Evolutionary conservation across 1,140 invertebrate genomes (phyloP).

Genomic region (Leptopilina clavipes): DNA sequence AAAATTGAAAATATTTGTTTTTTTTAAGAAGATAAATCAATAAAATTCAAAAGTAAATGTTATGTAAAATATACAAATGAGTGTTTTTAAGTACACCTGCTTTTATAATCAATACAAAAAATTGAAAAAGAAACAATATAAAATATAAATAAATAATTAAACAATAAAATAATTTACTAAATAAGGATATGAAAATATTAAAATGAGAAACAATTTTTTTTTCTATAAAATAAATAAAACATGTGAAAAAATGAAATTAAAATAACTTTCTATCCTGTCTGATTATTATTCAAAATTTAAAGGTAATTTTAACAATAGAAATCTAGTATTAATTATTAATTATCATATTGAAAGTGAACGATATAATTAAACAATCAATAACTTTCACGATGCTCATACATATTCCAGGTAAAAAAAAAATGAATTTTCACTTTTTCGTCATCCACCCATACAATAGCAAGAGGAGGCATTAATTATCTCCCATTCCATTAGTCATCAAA

Average conservation of each 20-base stretch:
- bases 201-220: too few relatives aligned
- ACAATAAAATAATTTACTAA: too few relatives aligned
- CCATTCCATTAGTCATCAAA: neutral
- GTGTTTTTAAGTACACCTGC: neutral
- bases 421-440: neutral
- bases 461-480: neutral
- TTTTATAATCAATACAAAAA: too few relatives aligned
- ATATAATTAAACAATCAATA: conserved; percentile 34
- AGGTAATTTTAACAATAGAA: neutral
- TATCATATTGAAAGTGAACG: neutral
- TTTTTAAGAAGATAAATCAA: neutral
- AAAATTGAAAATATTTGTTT: neutral
- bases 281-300: neutral
- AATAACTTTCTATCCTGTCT: neutral
- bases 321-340: conserved; percentile 19
- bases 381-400: conserved; percentile 2
- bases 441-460: conserved; percentile 5
- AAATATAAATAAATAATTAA: too few relatives aligned
- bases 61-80: neutral
- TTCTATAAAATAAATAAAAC: too few relatives aligned
- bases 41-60: neutral
- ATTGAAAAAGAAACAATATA: too few relatives aligned
- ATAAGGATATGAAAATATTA: too few relatives aligned
- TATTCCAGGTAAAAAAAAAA: neutral
- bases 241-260: neutral